A percentile compares a stretch with the other conserved stretches of the same genome.
Conservation (phyloP, 2,113 vertebrate species). For the Mastomys natalensis region DNA sequence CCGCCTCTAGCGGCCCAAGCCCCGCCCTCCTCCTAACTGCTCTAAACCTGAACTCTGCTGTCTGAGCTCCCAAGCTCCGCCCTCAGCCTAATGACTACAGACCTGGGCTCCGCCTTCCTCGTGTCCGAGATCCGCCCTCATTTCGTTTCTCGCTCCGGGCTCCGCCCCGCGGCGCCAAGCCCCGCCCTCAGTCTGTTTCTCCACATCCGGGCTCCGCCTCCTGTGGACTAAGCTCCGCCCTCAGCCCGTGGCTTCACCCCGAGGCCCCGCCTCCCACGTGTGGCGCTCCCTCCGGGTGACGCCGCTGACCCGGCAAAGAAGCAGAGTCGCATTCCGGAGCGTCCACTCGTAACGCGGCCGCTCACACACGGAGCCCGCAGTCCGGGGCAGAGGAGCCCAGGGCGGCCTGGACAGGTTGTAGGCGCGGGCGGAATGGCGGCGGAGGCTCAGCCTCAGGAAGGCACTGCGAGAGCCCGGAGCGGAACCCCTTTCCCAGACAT, state of each 20-base stretch:
- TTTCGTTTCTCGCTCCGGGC: fast-evolving
- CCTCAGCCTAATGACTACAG: neutral
- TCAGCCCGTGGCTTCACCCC: neutral
- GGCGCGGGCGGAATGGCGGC: neutral
- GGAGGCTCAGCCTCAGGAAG: neutral
- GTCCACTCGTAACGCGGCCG: neutral
- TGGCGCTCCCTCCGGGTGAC: too few species aligned
- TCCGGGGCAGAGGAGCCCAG: neutral
- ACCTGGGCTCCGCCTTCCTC: neutral
- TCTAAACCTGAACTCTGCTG: neutral
- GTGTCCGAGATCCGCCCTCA: neutral
- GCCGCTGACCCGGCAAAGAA: neutral
- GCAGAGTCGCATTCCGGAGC: neutral
- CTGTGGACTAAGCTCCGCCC: neutral
- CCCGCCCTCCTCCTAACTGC: neutral
- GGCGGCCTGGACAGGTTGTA: neutral
- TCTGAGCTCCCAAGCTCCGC: fast-evolving
- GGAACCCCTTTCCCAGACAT: neutral
- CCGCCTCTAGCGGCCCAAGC: neutral
- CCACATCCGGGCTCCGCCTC: neutral
- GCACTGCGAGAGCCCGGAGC: neutral
- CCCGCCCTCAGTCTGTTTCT: neutral
- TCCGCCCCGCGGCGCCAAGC: fast-evolving
- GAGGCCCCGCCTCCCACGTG: neutral
- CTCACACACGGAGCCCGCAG: neutral